These are phyloP conservation scores for Sardinella longiceps DNA, from an alignment of 2,797 vertebrate genomes.

Conservation along the genomic window DNA sequence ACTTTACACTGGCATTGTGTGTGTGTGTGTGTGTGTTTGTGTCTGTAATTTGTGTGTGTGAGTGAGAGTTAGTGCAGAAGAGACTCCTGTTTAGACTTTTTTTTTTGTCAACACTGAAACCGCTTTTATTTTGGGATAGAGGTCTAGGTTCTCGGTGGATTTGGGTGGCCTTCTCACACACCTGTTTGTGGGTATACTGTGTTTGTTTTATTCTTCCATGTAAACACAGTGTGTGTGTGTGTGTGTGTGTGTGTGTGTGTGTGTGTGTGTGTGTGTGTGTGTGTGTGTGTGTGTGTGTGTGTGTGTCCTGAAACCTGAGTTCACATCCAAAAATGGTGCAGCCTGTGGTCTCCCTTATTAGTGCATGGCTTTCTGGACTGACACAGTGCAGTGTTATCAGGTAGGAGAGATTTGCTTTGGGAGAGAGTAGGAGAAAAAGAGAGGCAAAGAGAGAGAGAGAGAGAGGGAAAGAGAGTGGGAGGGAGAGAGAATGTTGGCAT, in stretches of 20 bases:
- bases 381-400: neutral
- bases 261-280: neutral
- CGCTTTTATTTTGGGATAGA: neutral
- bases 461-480: neutral
- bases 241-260: too few species aligned
- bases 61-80: neutral
- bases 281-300: neutral
- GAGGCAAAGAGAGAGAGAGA: neutral
- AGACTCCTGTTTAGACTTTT: neutral
- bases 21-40: conserved; percentile 25
- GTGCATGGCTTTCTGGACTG: neutral
- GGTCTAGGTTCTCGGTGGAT: neutral
- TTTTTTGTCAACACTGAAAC: neutral
- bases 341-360: neutral
- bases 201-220: neutral
- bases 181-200: neutral
- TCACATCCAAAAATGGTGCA: conserved; percentile 2
- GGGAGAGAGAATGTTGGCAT: neutral
- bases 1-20: conserved; percentile 12
- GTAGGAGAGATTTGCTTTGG: neutral
- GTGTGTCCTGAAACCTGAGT: neutral
- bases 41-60: too few species aligned
- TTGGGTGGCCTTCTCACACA: neutral
- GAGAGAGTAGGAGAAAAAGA: neutral
- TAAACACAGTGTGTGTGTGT: neutral